Evolutionary conservation across 2,797 vertebrate genomes (phyloP), one percentile per base, ranked within the genome.

Genomic region (Hemibagrus guttatus): DNA sequence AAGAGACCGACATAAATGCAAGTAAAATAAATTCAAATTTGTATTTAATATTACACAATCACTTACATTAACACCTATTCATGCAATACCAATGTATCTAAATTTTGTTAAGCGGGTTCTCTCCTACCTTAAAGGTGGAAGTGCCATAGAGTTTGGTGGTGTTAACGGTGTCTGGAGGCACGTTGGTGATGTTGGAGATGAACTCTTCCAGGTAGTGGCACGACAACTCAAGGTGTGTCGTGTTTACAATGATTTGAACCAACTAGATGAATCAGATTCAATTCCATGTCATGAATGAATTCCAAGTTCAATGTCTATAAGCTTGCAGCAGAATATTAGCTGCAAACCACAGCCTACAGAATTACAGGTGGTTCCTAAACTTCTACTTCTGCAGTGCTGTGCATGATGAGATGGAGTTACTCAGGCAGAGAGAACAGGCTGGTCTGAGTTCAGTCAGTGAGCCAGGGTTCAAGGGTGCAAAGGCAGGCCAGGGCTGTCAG

Each of bases 221-320:
- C 88, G 97, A 97, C 89, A 97, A 96, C 95, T 99, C 98, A 94
- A 99, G 93, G 88, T 99, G 97, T 75, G 97, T 98, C 17, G 98
- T 99, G 91, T 99, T 99, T 68, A 99, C 97, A 89, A 99, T 99
- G 87, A 99, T 97, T 95, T 99, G 98, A 6, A 99, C 98, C 89
- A 99, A 92, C 98, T 99, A 26, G 87, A 92, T 90, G 63, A 83
- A 88, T 52, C 64, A 86, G 84, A 90, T 49, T 35, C 28, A 61
- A 17, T 68, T 66, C 21, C 31, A 23, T 58, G 19, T 83, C 4
- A 28, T 28, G 16, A 59, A 59, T 12, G 31, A 80, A n/a, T n/a
- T n/a, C 14, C 6, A 42, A 19, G 21, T 64, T 59, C 16, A 46
- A 0, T 8, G 63, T 52, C 31, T 26, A 21, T 0, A 84, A 13